Conservation (phyloP, 2,113 vertebrate species). For the Bostrychus sinensis region DNA sequence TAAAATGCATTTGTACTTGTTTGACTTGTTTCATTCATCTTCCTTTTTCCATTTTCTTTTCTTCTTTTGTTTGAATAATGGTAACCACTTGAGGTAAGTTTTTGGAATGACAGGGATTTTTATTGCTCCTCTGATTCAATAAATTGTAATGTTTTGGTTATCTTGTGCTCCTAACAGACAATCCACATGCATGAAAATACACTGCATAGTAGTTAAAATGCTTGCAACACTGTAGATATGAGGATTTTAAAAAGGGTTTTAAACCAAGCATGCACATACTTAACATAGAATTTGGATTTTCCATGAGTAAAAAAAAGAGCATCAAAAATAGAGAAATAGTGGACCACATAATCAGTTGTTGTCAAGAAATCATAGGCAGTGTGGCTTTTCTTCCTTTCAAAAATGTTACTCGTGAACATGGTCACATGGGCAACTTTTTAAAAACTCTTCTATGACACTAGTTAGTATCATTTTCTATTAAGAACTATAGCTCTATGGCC, state of each 20-base stretch:
- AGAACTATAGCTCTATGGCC: too few species aligned
- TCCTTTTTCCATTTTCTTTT: slow-evolving; percentile 80
- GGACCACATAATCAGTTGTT: neutral
- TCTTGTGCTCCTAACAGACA: slow-evolving; percentile 61
- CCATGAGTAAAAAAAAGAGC: neutral
- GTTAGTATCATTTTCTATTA: too few species aligned
- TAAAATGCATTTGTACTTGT: slow-evolving; percentile 53
- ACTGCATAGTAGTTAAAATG: slow-evolving; percentile 17
- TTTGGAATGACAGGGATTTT: slow-evolving; percentile 76
- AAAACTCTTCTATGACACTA: too few species aligned
- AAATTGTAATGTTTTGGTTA: slow-evolving; percentile 45
- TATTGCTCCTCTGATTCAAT: slow-evolving; percentile 11
- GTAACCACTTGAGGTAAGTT: slow-evolving; percentile 93
- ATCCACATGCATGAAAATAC: slow-evolving; percentile 53
- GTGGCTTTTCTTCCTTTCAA: neutral
- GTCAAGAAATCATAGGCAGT: neutral
- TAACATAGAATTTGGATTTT: slow-evolving; percentile 27
- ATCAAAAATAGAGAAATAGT: neutral
- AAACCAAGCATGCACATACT: slow-evolving; percentile 44
- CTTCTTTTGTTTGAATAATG: slow-evolving; percentile 92
- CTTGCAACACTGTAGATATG: slow-evolving; percentile 20
- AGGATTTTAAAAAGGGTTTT: too few species aligned
- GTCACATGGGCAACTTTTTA: neutral
- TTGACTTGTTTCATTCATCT: slow-evolving; percentile 72
- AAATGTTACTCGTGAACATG: neutral